These are phyloP conservation scores for Troides oblongomaculatus DNA, from an alignment of 2,888 invertebrate genomes.

Conservation along the genomic window DNA sequence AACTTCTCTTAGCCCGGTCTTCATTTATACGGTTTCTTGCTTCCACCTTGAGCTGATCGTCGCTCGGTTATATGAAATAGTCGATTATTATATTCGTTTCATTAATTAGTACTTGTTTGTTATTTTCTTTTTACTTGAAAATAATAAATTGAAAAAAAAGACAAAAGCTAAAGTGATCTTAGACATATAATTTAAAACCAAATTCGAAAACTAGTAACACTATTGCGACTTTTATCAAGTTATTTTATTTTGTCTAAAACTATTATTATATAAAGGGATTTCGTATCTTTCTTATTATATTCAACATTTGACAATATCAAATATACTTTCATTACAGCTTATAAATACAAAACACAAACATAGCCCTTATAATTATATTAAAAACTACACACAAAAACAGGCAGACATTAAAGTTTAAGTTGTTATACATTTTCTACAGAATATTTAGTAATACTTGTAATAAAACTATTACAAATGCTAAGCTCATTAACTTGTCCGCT, in stretches of 20 bases:
- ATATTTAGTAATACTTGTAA: conserved; percentile 31
- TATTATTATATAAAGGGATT: not conserved
- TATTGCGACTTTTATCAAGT: not conserved
- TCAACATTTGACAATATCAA: not conserved
- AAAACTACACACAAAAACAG: not conserved
- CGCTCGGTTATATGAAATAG: too few relatives aligned
- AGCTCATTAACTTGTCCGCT: conserved; percentile 31
- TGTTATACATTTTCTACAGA: conserved; percentile 22
- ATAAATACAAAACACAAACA: not conserved
- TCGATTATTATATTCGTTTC: too few relatives aligned
- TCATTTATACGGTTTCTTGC: too few relatives aligned
- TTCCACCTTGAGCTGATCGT: too few relatives aligned
- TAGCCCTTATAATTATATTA: not conserved
- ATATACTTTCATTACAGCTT: not conserved
- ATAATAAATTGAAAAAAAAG: too few relatives aligned
- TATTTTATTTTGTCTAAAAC: not conserved
- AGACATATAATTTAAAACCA: not conserved
- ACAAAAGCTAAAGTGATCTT: too few relatives aligned
- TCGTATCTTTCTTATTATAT: not conserved
- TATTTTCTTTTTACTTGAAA: too few relatives aligned
- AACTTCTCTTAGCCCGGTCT: too few relatives aligned
- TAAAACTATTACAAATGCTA: conserved; percentile 32
- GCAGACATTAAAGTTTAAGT: not conserved
- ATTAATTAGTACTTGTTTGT: too few relatives aligned
- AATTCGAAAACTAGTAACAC: not conserved